Base-by-base conservation (phyloP, 1,140 invertebrate species). In the Solenopsis fugax region DNA sequence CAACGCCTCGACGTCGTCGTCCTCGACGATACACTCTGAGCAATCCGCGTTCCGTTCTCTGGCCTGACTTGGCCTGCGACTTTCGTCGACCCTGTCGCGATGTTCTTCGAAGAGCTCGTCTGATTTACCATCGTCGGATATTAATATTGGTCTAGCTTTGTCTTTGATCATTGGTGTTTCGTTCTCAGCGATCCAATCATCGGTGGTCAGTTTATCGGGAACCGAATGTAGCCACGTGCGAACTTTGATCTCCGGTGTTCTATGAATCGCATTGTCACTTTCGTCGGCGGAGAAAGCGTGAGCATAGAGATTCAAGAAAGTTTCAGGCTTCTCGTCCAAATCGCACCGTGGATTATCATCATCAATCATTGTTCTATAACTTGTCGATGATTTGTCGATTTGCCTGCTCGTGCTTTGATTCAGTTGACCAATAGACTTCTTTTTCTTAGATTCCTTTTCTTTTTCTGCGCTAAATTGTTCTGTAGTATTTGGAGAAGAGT, bases 171-270 rank as follows among this genome's bases (percentile, higher is more conserved):
- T 0, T 12, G 4, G 21, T 6, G 3, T 13, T 48, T 2, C 13
- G 21, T 29, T 9, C 21, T 24, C 0, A 10, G 0, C 52, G 0
- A 7, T 29, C 29, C 24, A 6, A 16, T 18, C 3, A 29, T 64
- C 29, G 2, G 0, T 21, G 10, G 2, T 21, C 10, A 3, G 1
- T 5, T 50, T 41, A 37, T 41, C 34, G n/a, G 77, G 65, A 0
- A 50, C 12, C 13, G 34, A 24, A 5, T 85, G 34, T 52, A 85
- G 13, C 82, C 72, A 78, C 34, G 82, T 65, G 16, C 37, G 52
- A 80, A 80, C 12, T 34, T 77, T 80, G 2, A 37, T 2, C 5
- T 67, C 48, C 29, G 73, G 0, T n/a, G 7, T 41, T 1, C 16
- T n/a, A 12, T 18, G 5, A 50, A 9, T 34, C 41, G 7, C 18